Base-by-base conservation (phyloP, 2,888 invertebrate species). In the Geotrupes spiniger region DNA sequence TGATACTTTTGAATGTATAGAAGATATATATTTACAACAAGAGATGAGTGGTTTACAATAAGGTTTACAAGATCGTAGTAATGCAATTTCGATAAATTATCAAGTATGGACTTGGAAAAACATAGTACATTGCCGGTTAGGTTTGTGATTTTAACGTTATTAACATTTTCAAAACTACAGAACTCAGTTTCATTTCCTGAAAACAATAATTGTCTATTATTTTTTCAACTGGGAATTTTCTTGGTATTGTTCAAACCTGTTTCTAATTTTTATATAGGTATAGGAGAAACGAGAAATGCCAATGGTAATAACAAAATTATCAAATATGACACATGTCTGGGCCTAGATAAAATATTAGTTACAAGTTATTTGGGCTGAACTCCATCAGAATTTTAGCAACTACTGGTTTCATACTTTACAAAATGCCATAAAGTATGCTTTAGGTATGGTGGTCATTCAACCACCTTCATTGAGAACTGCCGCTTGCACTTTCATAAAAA, bases 61-160 rank as follows among this genome's bases (percentile, higher is more conserved):
- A 38, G 78, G 77, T 10, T 74, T 82, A 49, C 78, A 75, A 58
- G 83, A 83, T 54, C 77, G 78, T 55, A 74, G 82, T 9, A 80
- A 78, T 63, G 69, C 74, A 25, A 73, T 84, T 65, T 74, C 80
- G 55, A 68, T 87, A 52, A 83, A 85, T 51, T 84, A 87, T 41
- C 88, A 90, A 73, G 78, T 93, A 10, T 90, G 89, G 89, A 82
- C 83, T 2, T 90, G 89, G 89, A 90, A 90, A 2, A 82, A 83
- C 63, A 81, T 85, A 61, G 75, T 79, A 52, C 78, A 83, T 69
- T 89, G 89, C 0, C 89, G 89, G 68, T 72, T 71, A 61, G 69
- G 70, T 70, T 54, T 58, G 58, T 21, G 21, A 21, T 21, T 21
- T 21, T 21, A 4, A n/a, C n/a, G n/a, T 15, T 10, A n/a, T 33